Evolutionary conservation across 2,888 invertebrate species (phyloP).

Genomic region (Drosophila kanekoi): DNA sequence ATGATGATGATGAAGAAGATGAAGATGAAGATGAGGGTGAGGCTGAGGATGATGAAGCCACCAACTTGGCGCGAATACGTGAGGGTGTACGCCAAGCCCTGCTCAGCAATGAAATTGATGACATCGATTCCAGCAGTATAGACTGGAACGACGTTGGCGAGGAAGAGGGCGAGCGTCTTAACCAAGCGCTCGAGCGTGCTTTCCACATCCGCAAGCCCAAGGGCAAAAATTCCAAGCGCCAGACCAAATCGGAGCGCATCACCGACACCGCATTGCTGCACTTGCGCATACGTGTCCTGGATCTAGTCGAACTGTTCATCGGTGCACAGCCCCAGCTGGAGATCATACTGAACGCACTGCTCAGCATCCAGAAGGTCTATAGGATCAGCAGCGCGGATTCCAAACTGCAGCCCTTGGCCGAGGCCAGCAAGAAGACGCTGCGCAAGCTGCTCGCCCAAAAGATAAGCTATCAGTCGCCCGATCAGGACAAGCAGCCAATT

Average conservation of each 20-base stretch:
- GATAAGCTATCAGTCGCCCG: not conserved
- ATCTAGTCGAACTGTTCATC: slow-evolving; percentile 52
- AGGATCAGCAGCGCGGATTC: not conserved
- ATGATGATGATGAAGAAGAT: not conserved
- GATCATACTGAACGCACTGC: slow-evolving; percentile 38
- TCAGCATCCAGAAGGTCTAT: slow-evolving; percentile 35
- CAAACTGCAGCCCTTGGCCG: slow-evolving; percentile 31
- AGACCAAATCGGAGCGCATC: slow-evolving; percentile 57
- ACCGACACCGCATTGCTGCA: slow-evolving; percentile 51
- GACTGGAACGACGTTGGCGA: slow-evolving; percentile 72
- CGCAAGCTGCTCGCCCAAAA: slow-evolving; percentile 28
- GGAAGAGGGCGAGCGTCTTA: slow-evolving; percentile 61
- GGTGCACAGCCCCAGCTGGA: slow-evolving; percentile 30
- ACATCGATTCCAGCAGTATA: slow-evolving; percentile 58
- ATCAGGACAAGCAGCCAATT: slow-evolving; percentile 15
- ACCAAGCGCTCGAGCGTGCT: slow-evolving; percentile 57
- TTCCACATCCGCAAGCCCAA: slow-evolving; percentile 45
- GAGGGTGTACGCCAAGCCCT: slow-evolving; percentile 64
- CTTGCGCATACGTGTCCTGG: slow-evolving; percentile 60
- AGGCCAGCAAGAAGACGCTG: slow-evolving; percentile 49
- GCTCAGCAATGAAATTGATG: slow-evolving; percentile 13
- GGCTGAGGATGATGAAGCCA: slow-evolving; percentile 7
- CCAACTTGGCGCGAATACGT: slow-evolving; percentile 47
- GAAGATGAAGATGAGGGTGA: not conserved
- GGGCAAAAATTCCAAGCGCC: slow-evolving; percentile 26